Percentiles rank a stretch among this genome's conserved stretches.
Conservation (phyloP, 2,113 vertebrate species). For the Alaudala cheleensis region DNA sequence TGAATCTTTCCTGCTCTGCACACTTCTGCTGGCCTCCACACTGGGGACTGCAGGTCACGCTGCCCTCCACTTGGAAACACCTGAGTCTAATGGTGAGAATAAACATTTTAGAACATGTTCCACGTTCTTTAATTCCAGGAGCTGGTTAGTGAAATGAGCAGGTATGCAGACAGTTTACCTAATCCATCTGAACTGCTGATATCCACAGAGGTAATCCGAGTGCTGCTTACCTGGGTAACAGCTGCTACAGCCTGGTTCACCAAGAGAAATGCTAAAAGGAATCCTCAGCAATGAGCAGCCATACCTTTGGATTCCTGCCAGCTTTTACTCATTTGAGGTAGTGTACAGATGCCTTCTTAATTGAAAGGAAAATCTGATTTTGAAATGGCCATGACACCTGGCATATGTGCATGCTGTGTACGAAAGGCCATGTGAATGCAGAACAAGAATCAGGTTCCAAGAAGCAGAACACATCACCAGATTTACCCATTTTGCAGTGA, state of each 20-base stretch:
- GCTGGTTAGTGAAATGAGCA: not conserved
- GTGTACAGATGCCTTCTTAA: not conserved
- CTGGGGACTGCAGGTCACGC: not conserved
- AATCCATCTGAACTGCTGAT: not conserved
- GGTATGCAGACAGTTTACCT: not conserved
- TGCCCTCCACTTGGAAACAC: not conserved
- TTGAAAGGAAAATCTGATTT: not conserved
- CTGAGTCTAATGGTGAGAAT: not conserved
- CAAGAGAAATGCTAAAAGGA: not conserved
- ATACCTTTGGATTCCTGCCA: not conserved
- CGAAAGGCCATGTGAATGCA: not conserved
- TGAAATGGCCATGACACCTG: not conserved
- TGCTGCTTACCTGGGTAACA: not conserved
- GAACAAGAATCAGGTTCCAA: not conserved
- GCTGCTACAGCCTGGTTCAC: not conserved
- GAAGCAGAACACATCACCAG: not conserved
- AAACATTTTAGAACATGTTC: not conserved
- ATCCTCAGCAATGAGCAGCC: not conserved
- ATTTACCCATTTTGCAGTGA: not conserved
- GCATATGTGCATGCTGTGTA: not conserved
- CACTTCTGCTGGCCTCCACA: not conserved
- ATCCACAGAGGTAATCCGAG: not conserved
- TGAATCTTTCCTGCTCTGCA: not conserved
- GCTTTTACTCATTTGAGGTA: not conserved
- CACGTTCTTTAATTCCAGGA: not conserved